These are phyloP conservation scores for Dicyrtomina minuta DNA, from an alignment of 2,888 invertebrate genomes.

Conservation along the genomic window DNA sequence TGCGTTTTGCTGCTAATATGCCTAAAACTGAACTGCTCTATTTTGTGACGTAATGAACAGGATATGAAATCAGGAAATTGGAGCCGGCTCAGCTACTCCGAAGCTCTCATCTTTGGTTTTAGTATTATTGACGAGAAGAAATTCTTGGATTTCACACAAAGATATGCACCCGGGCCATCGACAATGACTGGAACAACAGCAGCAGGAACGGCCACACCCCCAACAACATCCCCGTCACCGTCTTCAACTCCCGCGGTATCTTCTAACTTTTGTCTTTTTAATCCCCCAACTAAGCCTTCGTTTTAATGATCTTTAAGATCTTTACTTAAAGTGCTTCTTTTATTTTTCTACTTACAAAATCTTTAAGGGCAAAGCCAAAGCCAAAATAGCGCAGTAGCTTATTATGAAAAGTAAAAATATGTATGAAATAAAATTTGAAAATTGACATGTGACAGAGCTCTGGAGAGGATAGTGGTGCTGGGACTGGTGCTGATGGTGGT, in stretches of 20 bases:
- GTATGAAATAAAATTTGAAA: background rate
- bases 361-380: too few species aligned
- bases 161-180: slow-evolving; percentile 31
- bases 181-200: background rate
- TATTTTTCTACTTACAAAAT: too few species aligned
- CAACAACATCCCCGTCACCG: background rate
- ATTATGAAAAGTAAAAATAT: too few species aligned
- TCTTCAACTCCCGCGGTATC: background rate
- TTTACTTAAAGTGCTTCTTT: background rate
- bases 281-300: background rate
- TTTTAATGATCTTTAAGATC: background rate
- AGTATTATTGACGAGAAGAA: slow-evolving; percentile 50
- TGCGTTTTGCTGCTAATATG: too few species aligned
- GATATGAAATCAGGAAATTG: slow-evolving; percentile 52
- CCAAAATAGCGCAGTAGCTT: too few species aligned
- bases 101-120: slow-evolving; percentile 52
- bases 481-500: background rate
- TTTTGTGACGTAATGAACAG: too few species aligned
- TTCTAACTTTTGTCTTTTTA: background rate
- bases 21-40: too few species aligned
- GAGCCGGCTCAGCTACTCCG: slow-evolving; percentile 50
- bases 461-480: background rate
- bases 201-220: background rate
- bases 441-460: background rate
- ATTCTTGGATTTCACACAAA: slow-evolving; percentile 47